A percentile compares a stretch with the other conserved stretches of the same genome.
Evolutionary conservation across 2,113 vertebrate genomes (phyloP).

Genomic region (Sebastes schlegelii): DNA sequence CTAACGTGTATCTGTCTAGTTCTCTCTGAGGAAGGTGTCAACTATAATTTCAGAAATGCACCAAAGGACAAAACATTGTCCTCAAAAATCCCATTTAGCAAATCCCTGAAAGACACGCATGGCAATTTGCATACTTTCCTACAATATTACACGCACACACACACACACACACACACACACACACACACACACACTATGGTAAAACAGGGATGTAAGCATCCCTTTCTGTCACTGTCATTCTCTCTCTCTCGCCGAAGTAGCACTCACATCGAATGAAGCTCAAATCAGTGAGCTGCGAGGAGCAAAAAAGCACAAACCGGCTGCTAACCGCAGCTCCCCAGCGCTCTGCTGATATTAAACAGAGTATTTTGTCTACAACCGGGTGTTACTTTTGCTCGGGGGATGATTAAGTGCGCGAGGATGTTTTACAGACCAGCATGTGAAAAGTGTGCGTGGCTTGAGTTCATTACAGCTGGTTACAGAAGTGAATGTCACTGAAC

Average conservation of each 20-base stretch:
- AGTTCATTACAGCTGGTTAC: slow-evolving; percentile 32
- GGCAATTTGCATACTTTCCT: slow-evolving; percentile 57
- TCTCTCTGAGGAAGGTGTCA: slow-evolving; percentile 36
- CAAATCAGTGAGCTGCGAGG: slow-evolving; percentile 39
- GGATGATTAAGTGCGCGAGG: slow-evolving; percentile 46
- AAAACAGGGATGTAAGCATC: slow-evolving; percentile 31
- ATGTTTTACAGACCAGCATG: slow-evolving; percentile 5
- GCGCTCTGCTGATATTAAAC: slow-evolving; percentile 35
- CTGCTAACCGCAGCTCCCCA: slow-evolving; percentile 41
- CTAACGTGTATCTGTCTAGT: neutral
- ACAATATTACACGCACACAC: slow-evolving; percentile 3
- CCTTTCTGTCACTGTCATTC: slow-evolving; percentile 42
- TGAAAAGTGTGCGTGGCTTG: slow-evolving; percentile 17
- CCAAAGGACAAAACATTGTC: slow-evolving; percentile 54
- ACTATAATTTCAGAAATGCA: slow-evolving; percentile 41
- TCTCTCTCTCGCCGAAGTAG: slow-evolving; percentile 22
- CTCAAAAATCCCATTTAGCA: slow-evolving; percentile 50
- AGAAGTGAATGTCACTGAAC: slow-evolving; percentile 21
- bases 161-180: slow-evolving; percentile 3
- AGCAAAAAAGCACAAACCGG: neutral
- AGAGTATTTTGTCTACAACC: slow-evolving; percentile 26
- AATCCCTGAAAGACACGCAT: slow-evolving; percentile 31
- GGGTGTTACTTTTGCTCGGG: slow-evolving; percentile 7
- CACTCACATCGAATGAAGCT: slow-evolving; percentile 61
- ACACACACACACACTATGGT: neutral